These are phyloP conservation scores for Chrysolina oricalcia DNA, from an alignment of 2,888 invertebrate genomes.

Conservation along the genomic window DNA sequence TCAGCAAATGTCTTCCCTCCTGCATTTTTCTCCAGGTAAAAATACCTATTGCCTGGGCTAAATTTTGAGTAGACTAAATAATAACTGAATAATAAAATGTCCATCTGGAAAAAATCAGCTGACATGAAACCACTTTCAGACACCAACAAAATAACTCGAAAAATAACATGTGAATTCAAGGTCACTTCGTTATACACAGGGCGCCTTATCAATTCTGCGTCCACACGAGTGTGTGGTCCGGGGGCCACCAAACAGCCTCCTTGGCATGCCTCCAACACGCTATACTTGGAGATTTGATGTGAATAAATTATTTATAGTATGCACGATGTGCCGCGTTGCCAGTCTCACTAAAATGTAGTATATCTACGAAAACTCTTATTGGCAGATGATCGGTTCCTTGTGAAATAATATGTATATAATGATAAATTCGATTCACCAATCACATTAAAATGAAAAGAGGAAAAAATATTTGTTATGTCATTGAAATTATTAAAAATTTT, in stretches of 20 bases:
- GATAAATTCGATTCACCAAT: no score
- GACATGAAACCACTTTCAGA: constrained; percentile 15
- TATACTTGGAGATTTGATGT: constrained; percentile 89
- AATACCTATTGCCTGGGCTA: no score
- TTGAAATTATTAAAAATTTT: no score
- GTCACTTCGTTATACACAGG: constrained; percentile 33
- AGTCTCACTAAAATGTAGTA: not conserved
- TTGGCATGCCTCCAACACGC: constrained; percentile 87
- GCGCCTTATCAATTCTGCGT: constrained; percentile 39
- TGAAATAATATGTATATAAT: no score
- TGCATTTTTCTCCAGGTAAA: no score
- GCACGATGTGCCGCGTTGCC: constrained; percentile 42
- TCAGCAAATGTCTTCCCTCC: no score
- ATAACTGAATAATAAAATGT: not conserved
- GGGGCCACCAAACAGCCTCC: constrained; percentile 43
- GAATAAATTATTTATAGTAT: constrained; percentile 82
- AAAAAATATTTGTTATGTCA: no score
- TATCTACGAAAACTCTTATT: not conserved
- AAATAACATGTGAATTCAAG: constrained; percentile 18
- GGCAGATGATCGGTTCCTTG: no score
- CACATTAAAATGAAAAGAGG: no score
- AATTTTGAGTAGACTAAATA: no score
- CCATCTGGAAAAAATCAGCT: constrained; percentile 16
- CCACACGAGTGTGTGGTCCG: constrained; percentile 30
- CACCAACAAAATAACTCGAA: constrained; percentile 10